A percentile compares a stretch with the other conserved stretches of the same genome.
Evolutionary conservation across 2,888 invertebrate genomes (phyloP).

Genomic region (Seira ritae): DNA sequence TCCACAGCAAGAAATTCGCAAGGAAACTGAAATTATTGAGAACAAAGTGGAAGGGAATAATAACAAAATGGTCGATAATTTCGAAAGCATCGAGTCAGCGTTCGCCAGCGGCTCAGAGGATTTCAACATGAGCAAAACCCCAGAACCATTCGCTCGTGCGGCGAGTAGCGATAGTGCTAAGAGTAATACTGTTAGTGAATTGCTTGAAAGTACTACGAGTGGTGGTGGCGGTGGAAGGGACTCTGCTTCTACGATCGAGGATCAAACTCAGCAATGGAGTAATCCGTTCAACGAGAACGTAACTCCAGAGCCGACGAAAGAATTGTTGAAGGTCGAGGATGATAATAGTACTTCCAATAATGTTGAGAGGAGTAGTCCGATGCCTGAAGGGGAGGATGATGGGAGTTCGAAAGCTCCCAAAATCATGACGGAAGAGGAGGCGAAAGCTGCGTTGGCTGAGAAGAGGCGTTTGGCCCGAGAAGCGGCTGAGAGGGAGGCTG

Average conservation of each 20-base stretch:
- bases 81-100: conserved; percentile 67
- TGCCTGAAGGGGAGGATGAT: conserved; percentile 32
- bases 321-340: background rate
- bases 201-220: conserved; percentile 36
- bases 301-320: conserved; percentile 42
- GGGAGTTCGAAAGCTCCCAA: conserved; percentile 49
- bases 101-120: conserved; percentile 65
- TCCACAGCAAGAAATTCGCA: background rate
- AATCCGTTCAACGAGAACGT: conserved; percentile 47
- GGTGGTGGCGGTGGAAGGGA: conserved; percentile 28
- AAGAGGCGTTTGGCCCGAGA: conserved; percentile 90
- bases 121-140: conserved; percentile 57
- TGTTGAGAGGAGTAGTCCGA: background rate
- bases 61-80: conserved; percentile 44
- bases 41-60: background rate
- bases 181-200: conserved; percentile 28
- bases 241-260: conserved; percentile 31
- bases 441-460: conserved; percentile 95
- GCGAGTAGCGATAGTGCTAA: conserved; percentile 23
- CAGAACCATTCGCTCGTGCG: conserved; percentile 51
- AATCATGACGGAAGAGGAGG: conserved; percentile 93
- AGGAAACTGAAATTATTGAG: conserved; percentile 32
- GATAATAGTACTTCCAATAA: background rate
- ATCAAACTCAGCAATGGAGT: conserved; percentile 35
- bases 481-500: conserved; percentile 93